These are phyloP conservation scores for Bicyclus anynana DNA, from an alignment of 1,140 invertebrate species.

Conservation along the genomic window DNA sequence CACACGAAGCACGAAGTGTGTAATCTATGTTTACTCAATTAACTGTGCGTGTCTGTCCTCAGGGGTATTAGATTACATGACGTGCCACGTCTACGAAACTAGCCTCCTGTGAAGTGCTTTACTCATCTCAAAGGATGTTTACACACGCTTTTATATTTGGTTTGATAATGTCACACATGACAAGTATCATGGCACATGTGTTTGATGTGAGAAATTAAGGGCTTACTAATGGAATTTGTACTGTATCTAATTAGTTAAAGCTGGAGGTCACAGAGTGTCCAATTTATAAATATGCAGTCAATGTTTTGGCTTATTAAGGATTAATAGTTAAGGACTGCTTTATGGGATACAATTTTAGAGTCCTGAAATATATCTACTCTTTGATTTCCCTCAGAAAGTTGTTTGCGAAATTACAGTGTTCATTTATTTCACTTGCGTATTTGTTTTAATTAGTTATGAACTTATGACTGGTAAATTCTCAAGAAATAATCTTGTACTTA, in stretches of 20 bases:
- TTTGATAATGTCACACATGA: constrained; percentile 29
- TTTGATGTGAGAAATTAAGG: background rate
- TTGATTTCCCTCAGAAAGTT: too few species aligned
- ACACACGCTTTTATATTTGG: constrained; percentile 30
- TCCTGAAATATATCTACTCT: too few species aligned
- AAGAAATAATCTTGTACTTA: too few species aligned
- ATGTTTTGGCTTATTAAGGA: too few species aligned
- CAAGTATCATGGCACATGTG: background rate
- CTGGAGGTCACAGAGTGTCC: background rate
- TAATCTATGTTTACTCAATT: constrained; percentile 65
- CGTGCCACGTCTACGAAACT: constrained; percentile 34
- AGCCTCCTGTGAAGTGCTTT: constrained; percentile 26
- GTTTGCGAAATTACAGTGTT: too few species aligned
- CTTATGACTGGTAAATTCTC: too few species aligned
- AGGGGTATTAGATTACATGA: constrained; percentile 55
- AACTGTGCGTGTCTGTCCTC: constrained; percentile 49
- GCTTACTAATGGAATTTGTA: background rate
- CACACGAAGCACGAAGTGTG: constrained; percentile 46
- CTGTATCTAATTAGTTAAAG: background rate
- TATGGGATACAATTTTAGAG: too few species aligned
- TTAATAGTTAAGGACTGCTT: too few species aligned
- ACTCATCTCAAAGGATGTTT: constrained; percentile 27
- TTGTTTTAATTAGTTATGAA: too few species aligned
- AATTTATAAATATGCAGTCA: background rate
- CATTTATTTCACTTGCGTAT: too few species aligned